These are phyloP conservation scores for Eospalax fontanierii DNA, from an alignment of 2,797 vertebrate species.

Conservation along the genomic window DNA sequence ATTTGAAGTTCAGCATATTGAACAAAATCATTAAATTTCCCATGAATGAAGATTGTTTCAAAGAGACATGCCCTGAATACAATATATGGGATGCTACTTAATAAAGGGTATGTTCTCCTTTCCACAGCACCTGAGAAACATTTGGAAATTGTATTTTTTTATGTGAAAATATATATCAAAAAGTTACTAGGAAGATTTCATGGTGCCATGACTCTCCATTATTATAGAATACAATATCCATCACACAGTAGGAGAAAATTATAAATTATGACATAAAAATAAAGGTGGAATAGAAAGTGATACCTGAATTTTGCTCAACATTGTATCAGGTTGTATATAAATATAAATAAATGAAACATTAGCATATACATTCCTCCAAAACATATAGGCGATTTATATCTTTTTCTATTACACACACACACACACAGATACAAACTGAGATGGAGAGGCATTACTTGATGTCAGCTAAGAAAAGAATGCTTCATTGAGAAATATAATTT, in stretches of 20 bases:
- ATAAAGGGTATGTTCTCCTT: no score
- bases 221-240: no score
- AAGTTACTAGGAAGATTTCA: no score
- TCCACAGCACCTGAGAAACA: no score
- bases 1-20: no score
- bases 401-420: neutral
- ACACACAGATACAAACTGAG: neutral
- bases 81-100: no score
- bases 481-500: neutral
- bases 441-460: neutral
- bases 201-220: no score
- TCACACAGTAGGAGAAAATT: neutral
- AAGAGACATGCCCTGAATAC: no score
- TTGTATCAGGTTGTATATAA: neutral
- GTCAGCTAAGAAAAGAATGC: neutral
- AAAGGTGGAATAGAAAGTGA: neutral
- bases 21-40: no score
- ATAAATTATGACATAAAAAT: neutral
- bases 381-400: neutral
- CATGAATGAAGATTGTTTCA: no score
- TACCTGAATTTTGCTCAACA: neutral
- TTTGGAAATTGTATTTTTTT: no score
- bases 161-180: no score
- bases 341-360: neutral
- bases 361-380: neutral